Conservation (phyloP, 2,113 vertebrate genomes). For the Trogon surrucura region DNA sequence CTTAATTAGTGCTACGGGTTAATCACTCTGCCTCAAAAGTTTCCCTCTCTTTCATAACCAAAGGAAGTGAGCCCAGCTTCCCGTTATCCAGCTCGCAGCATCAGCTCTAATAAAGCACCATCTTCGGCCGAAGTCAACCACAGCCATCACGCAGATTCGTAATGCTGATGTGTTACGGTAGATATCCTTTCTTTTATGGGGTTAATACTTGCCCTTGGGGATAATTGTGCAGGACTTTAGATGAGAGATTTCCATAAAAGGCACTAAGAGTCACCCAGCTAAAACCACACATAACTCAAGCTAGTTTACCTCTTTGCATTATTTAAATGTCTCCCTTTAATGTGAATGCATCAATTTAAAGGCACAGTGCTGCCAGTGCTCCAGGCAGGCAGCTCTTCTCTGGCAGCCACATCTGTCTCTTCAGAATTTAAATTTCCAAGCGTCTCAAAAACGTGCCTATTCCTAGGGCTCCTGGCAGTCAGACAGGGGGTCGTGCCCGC, state of each 20-base stretch:
- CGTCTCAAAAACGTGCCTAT: not conserved
- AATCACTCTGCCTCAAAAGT: constrained; percentile 7
- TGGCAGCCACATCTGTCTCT: not conserved
- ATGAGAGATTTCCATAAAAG: constrained; percentile 69
- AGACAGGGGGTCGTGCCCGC: not conserved
- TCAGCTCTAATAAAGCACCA: not conserved
- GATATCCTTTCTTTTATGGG: constrained; percentile 33
- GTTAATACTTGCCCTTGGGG: constrained; percentile 53
- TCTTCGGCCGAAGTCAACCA: constrained; percentile 6
- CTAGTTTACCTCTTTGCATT: constrained; percentile 67
- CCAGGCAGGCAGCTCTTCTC: not conserved
- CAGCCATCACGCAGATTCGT: constrained; percentile 27
- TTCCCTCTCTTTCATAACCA: not conserved
- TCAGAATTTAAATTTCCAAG: not conserved
- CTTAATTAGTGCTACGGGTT: constrained; percentile 28
- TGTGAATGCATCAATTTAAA: constrained; percentile 52
- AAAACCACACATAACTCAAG: constrained; percentile 64
- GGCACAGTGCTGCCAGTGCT: not conserved
- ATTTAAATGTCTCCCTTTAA: constrained; percentile 63
- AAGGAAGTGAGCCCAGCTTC: not conserved
- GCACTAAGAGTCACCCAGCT: constrained; percentile 57
- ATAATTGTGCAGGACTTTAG: constrained; percentile 60
- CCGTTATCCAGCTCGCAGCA: constrained; percentile 23
- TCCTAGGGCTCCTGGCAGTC: not conserved
- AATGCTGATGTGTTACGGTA: constrained; percentile 23